These are phyloP conservation scores for Falcaria lacertinaria DNA, from an alignment of 2,888 invertebrate genomes.

Conservation along the genomic window DNA sequence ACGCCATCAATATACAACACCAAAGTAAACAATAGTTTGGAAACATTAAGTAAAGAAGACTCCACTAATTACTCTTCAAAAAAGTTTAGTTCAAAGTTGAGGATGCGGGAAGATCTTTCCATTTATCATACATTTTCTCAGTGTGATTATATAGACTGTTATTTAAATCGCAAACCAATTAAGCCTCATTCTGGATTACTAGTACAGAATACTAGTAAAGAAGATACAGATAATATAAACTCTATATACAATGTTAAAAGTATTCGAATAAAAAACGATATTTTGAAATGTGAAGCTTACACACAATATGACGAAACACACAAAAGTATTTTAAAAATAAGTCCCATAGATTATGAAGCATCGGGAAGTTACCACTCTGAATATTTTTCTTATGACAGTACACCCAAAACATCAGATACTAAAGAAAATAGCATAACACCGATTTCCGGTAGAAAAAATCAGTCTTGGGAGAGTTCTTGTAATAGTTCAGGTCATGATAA, in stretches of 20 bases:
- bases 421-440: constrained; percentile 8
- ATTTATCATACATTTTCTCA: not conserved
- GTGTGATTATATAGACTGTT: not conserved
- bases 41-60: not conserved
- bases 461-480: constrained; percentile 16
- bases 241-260: too few species aligned
- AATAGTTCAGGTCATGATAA: constrained; percentile 18
- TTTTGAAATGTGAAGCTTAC: not conserved
- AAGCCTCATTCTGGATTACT: not conserved
- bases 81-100: not conserved
- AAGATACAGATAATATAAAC: too few species aligned
- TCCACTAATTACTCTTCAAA: not conserved
- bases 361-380: constrained; percentile 10
- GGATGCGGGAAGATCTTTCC: not conserved
- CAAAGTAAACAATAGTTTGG: not conserved
- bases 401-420: constrained; percentile 3
- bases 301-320: not conserved
- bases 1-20: constrained; percentile 7
- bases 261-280: not conserved
- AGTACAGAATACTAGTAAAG: too few species aligned
- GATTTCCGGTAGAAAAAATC: constrained; percentile 5
- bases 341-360: constrained; percentile 1
- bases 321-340: constrained; percentile 8
- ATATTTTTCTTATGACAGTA: constrained; percentile 7
- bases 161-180: not conserved